Evolutionary conservation across 2,888 invertebrate species (phyloP).

Genomic region (Dynastes tityus): DNA sequence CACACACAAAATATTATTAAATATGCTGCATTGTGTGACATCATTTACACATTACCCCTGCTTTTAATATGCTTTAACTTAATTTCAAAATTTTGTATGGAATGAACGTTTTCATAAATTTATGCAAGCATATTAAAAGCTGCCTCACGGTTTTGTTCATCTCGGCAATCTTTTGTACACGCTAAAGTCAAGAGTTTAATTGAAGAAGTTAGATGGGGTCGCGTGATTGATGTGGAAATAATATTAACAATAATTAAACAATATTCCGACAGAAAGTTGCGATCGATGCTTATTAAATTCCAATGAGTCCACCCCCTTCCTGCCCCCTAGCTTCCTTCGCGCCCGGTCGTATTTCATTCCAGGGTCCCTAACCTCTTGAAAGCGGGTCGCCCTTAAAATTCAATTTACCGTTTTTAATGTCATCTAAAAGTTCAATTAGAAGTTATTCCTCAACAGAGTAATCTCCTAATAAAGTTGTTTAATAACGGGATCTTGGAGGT

Average conservation of each 20-base stretch:
- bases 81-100: no score
- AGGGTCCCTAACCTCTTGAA: not conserved
- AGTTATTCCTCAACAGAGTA: constrained; percentile 38
- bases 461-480: constrained; percentile 42
- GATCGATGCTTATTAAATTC: constrained; percentile 42
- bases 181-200: constrained; percentile 32
- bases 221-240: constrained; percentile 47
- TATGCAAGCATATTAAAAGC: constrained; percentile 12
- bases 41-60: no score
- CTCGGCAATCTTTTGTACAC: not conserved
- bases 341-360: not conserved
- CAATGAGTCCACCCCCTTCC: not conserved
- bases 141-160: not conserved
- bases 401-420: constrained; percentile 47
- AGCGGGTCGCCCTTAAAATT: constrained; percentile 19
- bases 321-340: not conserved
- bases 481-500: constrained; percentile 40
- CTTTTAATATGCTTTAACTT: no score
- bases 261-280: constrained; percentile 28
- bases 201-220: constrained; percentile 38
- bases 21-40: no score
- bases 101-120: no score
- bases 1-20: no score
- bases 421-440: constrained; percentile 34
- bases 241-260: constrained; percentile 47